Conservation (phyloP, 2,888 invertebrate species). For the Nephrocerus scutellatus region DNA sequence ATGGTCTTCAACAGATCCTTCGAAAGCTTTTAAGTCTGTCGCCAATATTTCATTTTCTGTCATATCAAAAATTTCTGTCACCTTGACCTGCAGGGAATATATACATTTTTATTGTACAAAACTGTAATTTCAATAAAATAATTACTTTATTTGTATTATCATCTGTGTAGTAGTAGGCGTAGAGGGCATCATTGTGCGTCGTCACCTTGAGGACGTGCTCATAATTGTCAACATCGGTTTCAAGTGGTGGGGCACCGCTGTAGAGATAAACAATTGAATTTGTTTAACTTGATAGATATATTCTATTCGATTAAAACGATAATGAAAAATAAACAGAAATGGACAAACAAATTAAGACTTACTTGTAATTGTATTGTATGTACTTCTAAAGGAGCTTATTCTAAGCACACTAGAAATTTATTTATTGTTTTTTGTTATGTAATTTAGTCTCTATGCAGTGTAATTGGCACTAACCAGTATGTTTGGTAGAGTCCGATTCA, state of each 20-base stretch:
- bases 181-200: constrained; percentile 74
- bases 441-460: too few species aligned
- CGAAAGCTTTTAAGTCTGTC: constrained; percentile 43
- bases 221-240: constrained; percentile 55
- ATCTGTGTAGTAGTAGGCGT: constrained; percentile 88
- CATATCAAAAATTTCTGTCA: constrained; percentile 85
- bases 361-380: not conserved
- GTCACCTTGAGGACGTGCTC: constrained; percentile 70
- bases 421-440: too few species aligned
- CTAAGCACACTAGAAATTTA: too few species aligned
- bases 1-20: constrained; percentile 43
- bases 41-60: constrained; percentile 66
- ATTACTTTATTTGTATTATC: constrained; percentile 67
- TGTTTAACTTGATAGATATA: not conserved
- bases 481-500: too few species aligned
- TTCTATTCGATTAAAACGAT: too few species aligned
- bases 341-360: too few species aligned
- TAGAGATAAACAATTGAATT: not conserved
- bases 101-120: not conserved
- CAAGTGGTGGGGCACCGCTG: constrained; percentile 41
- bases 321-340: too few species aligned
- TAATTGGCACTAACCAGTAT: too few species aligned
- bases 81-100: constrained; percentile 61
- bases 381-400: not conserved
- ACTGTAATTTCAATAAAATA: not conserved